Percentiles rank a stretch among this genome's conserved stretches.
Evolutionary conservation across 2,113 vertebrate species (phyloP).

Genomic region (Fregata magnificens): DNA sequence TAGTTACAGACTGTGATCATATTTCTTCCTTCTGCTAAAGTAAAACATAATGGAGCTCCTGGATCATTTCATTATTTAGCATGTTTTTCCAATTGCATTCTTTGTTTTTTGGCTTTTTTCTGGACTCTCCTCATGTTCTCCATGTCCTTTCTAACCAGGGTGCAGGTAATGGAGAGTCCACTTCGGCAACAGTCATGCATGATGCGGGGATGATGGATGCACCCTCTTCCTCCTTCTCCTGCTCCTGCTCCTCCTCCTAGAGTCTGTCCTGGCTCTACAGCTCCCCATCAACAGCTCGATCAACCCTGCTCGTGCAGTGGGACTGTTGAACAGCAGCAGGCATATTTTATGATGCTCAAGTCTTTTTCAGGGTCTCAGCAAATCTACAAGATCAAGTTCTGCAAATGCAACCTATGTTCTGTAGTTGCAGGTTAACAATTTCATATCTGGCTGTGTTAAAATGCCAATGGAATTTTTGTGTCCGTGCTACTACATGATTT

Average conservation of each 20-base stretch:
- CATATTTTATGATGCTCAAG: not conserved
- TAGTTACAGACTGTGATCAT: not conserved
- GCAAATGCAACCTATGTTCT: not conserved
- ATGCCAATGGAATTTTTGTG: not conserved
- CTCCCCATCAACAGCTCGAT: not conserved
- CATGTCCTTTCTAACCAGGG: not conserved
- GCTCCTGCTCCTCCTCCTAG: not conserved
- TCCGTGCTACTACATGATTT: not conserved
- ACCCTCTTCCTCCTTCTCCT: not conserved
- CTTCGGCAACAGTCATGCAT: not conserved
- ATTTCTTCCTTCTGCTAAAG: not conserved
- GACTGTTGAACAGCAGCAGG: not conserved
- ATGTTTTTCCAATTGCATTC: not conserved
- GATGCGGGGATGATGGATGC: not conserved
- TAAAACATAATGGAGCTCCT: not conserved
- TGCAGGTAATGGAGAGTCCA: not conserved
- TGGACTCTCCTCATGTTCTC: not conserved
- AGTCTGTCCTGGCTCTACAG: not conserved
- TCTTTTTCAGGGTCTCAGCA: not conserved
- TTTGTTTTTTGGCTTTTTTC: not conserved
- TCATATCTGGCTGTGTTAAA: not conserved
- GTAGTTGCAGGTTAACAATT: not conserved
- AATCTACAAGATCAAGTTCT: not conserved
- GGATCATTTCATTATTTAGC: not conserved
- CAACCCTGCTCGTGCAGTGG: fast-evolving